Base-by-base conservation (phyloP, 2,888 invertebrate species). In the Dryocosmus kuriphilus region DNA sequence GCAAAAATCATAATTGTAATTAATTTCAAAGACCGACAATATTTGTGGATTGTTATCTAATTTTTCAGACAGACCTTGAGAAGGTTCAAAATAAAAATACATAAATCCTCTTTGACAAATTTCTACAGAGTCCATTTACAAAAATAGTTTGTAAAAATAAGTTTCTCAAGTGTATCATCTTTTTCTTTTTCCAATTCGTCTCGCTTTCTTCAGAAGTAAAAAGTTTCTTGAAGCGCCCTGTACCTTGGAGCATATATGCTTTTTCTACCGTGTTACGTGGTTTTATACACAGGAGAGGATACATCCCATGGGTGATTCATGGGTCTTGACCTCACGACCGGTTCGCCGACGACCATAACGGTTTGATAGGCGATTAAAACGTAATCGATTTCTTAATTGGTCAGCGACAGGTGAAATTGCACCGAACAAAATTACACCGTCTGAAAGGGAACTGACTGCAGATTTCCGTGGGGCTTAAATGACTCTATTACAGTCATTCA, bases 311-410 rank as follows among this genome's bases (percentile, higher is more conserved):
- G 38, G 27, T 74, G 74, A 74, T 74, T 74, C 74, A 74, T 74
- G 38, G 63, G 9, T 75, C 51, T 61, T 78, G 82, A 84, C 81
- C 84, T 81, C 80, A 75, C 32, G 80, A 82, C 75, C 78, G 46
- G 46, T 46, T 71, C 51, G n/a, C 30, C 46, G 41, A 71, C 67
- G 67, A 71, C 46, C 51, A 63, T 85, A 85, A 85, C 83, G 85
- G 80, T 80, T 62, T 27, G 79, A 77, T 73, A 76, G 76, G 77
- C 75, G 78, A 86, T 86, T 85, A 86, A 86, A 86, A 85, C 82
- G 80, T 83, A 85, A 85, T 84, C 79, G 76, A 82, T 77, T 61
- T 80, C 82, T 80, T 84, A 85, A 85, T 83, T 81, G 83, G 80
- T 35, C 57, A 79, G 62, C 80, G 83, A 85, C 77, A 81, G 81